Evolutionary conservation across 2,888 invertebrate species (phyloP).

Genomic region (Macrophya alboannulata): DNA sequence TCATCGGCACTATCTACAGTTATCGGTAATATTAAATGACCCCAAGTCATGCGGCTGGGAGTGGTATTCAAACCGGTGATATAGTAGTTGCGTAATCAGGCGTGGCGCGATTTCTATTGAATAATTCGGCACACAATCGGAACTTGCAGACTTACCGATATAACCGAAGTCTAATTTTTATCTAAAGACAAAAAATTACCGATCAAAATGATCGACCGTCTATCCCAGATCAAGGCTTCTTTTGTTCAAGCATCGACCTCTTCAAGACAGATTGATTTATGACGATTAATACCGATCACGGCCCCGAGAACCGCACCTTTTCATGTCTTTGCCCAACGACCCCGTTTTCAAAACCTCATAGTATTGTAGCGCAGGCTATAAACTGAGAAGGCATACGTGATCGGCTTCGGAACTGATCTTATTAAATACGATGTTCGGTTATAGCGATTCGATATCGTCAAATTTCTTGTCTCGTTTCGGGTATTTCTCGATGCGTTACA

Average conservation of each 20-base stretch:
- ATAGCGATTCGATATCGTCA: background rate
- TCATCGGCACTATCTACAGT: background rate
- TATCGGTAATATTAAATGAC: background rate
- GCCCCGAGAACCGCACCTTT: conserved; percentile 22
- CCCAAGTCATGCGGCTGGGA: background rate
- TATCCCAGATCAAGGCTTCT: background rate
- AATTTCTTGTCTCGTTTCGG: conserved; percentile 34
- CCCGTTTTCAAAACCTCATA: conserved; percentile 37
- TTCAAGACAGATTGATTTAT: background rate
- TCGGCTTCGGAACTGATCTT: conserved; percentile 31
- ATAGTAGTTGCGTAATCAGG: conserved; percentile 20
- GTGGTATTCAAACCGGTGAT: background rate
- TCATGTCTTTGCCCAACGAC: conserved; percentile 19
- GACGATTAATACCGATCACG: conserved; percentile 17
- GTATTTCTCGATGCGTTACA: background rate
- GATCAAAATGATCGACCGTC: background rate
- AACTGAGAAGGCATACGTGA: conserved; percentile 34
- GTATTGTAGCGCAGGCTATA: background rate
- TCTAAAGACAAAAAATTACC: background rate
- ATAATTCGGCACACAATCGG: conserved; percentile 10
- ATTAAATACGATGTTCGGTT: conserved; percentile 15
- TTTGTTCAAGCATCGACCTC: background rate
- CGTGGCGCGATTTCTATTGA: conserved; percentile 14
- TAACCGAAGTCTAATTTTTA: background rate
- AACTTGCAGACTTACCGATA: background rate